phyloP scores from a whole-genome alignment of 23 tunicate genomes.

The Clavelina lepadiformis region DNA sequence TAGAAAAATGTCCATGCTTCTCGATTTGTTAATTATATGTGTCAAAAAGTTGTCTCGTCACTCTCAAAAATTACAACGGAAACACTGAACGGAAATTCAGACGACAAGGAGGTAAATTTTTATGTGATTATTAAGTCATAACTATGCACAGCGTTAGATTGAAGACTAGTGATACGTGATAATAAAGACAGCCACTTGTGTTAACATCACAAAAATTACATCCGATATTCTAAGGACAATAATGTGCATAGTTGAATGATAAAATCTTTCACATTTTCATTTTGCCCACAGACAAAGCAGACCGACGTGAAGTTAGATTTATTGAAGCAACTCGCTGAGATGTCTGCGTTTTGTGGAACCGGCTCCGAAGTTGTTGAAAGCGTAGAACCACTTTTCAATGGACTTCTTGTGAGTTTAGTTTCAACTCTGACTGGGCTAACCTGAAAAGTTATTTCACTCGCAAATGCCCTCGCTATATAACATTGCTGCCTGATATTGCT shows the following conservation, averaged over 20 bases:
- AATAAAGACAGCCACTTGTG: too few relatives aligned
- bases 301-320: slow-evolving; percentile 54
- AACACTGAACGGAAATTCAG: slow-evolving; percentile 10
- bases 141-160: too few relatives aligned
- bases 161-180: too few relatives aligned
- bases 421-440: not conserved
- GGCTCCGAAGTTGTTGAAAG: slow-evolving; percentile 48
- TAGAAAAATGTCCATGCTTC: slow-evolving; percentile 85
- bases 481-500: too few relatives aligned
- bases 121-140: too few relatives aligned
- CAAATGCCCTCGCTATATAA: too few relatives aligned
- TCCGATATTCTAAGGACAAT: too few relatives aligned
- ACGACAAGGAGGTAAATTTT: slow-evolving; percentile 16
- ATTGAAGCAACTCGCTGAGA: slow-evolving; percentile 62
- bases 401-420: slow-evolving; percentile 35
- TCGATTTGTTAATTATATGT: slow-evolving; percentile 48
- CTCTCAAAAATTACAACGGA: slow-evolving; percentile 16
- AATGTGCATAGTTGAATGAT: too few relatives aligned
- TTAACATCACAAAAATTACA: too few relatives aligned
- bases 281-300: not conserved
- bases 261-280: not conserved
- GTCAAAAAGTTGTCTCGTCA: slow-evolving; percentile 55
- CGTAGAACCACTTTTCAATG: slow-evolving; percentile 47
- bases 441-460: too few relatives aligned
- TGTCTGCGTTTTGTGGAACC: slow-evolving; percentile 60